Percentiles rank a stretch among this genome's conserved stretches.
Conservation (phyloP, 2,888 invertebrate species). For the Dione juno region DNA sequence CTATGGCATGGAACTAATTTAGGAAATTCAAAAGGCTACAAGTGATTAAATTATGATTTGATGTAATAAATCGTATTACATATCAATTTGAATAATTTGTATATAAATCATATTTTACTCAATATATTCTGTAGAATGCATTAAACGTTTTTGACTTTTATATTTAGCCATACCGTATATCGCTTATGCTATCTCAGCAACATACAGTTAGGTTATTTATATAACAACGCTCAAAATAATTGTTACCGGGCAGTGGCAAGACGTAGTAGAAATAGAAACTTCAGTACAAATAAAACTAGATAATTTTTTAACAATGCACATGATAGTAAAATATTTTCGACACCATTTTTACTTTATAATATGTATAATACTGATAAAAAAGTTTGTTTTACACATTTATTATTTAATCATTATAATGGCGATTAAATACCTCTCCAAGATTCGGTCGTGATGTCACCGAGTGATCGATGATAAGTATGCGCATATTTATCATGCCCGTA, state of each 20-base stretch:
- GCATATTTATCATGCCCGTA: constrained; percentile 52
- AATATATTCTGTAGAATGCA: not conserved
- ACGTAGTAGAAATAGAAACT: constrained; percentile 29
- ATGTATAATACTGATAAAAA: not conserved
- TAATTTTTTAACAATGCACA: not conserved
- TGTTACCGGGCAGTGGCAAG: constrained; percentile 40
- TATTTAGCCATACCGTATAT: constrained; percentile 11
- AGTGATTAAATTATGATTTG: not conserved
- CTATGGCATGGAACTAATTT: constrained; percentile 57
- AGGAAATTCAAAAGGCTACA: constrained; percentile 39
- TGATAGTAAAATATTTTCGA: not conserved
- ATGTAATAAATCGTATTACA: too few species aligned
- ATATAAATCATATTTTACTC: not conserved
- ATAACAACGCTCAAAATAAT: constrained; percentile 39
- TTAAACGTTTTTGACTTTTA: not conserved
- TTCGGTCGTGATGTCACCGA: constrained; percentile 51
- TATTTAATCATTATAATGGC: not conserved
- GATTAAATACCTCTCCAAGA: constrained; percentile 4
- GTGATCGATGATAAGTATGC: constrained; percentile 49
- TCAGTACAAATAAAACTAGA: constrained; percentile 13
- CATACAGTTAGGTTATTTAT: constrained; percentile 39
- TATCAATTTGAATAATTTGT: not conserved
- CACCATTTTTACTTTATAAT: not conserved
- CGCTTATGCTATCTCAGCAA: constrained; percentile 18
- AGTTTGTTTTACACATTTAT: not conserved